Percentiles rank a stretch among this genome's conserved stretches.
Conservation (phyloP, 1,140 invertebrate genomes). For the Lepidostoma basale region DNA sequence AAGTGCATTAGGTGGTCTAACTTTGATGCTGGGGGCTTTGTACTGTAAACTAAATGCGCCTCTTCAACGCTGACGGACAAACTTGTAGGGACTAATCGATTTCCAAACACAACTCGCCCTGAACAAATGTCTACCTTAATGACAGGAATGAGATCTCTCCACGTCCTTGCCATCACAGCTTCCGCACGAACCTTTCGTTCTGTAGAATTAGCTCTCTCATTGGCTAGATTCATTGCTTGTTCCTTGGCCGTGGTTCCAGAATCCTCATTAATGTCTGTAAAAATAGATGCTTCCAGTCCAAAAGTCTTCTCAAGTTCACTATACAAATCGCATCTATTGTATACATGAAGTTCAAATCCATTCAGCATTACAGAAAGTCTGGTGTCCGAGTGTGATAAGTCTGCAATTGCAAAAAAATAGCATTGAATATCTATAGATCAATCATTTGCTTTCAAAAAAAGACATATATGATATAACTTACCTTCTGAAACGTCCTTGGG, state of each 20-base stretch:
- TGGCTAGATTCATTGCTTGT: constrained; percentile 66
- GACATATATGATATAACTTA: constrained; percentile 50
- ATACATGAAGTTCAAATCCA: constrained; percentile 95
- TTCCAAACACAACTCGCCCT: constrained; percentile 95
- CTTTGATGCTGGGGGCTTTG: constrained; percentile 90
- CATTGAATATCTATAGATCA: not conserved
- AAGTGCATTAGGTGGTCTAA: constrained; percentile 97
- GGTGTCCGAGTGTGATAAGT: constrained; percentile 95
- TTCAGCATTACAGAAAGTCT: constrained; percentile 92
- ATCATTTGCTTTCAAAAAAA: too few species aligned
- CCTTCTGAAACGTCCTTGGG: constrained; percentile 94
- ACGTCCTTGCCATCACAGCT: constrained; percentile 81
- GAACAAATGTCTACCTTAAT: constrained; percentile 93
- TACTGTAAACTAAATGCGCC: constrained; percentile 93
- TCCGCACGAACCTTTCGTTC: constrained; percentile 72
- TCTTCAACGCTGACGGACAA: constrained; percentile 93
- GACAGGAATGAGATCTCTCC: constrained; percentile 95
- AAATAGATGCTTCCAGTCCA: constrained; percentile 79
- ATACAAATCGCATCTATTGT: constrained; percentile 92
- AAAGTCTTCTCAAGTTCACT: constrained; percentile 87
- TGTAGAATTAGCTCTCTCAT: constrained; percentile 62
- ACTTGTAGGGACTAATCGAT: constrained; percentile 91
- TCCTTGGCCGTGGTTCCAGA: constrained; percentile 55
- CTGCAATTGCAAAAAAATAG: constrained; percentile 58
- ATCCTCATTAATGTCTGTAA: constrained; percentile 63